Evolutionary conservation across 2,888 invertebrate genomes (phyloP).

Genomic region (Tethea ocularis): DNA sequence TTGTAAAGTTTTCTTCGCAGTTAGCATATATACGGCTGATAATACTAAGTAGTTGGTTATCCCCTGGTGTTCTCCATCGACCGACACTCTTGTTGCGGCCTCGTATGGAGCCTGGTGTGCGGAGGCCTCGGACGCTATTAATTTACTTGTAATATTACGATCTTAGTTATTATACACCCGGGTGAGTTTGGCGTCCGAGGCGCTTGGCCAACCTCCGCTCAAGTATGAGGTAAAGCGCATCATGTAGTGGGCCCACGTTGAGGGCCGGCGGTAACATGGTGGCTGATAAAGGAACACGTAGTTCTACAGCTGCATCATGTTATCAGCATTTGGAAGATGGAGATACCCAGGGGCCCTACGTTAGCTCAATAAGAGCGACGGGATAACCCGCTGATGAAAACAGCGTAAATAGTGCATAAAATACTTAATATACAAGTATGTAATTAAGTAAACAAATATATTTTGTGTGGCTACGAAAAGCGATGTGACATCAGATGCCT

Average conservation of each 20-base stretch:
- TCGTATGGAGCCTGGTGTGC: neutral
- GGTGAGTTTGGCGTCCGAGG: slow-evolving; percentile 1
- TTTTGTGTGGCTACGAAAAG: no score
- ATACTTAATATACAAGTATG: slow-evolving; percentile 2
- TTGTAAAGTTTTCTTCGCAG: neutral
- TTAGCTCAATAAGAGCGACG: neutral
- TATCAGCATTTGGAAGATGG: neutral
- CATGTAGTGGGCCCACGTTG: neutral
- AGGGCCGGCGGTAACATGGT: neutral
- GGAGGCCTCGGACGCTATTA: neutral
- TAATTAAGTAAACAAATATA: neutral
- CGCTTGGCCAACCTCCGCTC: neutral
- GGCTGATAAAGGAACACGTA: neutral
- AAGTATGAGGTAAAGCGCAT: neutral
- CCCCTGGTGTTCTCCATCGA: neutral
- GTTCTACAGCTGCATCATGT: neutral
- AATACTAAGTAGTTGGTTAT: neutral
- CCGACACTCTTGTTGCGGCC: neutral
- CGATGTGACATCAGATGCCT: no score
- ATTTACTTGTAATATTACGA: neutral
- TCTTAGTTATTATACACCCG: neutral
- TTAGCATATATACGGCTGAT: neutral
- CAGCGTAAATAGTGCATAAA: slow-evolving; percentile 4
- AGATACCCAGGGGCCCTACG: neutral
- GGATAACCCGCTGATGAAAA: neutral